Evolutionary conservation across 1,140 invertebrate genomes (phyloP).

Genomic region (Gonatopus flavifemur): DNA sequence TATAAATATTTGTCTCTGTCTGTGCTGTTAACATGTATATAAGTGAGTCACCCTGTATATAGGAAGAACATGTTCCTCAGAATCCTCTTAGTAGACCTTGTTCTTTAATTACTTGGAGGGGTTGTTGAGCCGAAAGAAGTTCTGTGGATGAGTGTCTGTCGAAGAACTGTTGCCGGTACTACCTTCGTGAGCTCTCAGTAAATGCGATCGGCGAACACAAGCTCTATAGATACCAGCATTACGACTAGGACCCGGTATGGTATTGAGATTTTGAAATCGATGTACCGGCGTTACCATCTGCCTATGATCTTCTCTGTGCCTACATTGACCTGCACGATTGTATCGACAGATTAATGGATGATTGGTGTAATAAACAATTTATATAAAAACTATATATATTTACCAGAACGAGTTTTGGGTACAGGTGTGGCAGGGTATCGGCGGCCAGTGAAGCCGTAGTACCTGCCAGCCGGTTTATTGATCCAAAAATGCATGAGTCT

Average conservation of each 20-base stretch:
- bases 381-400: constrained; percentile 9
- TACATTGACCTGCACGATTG: constrained; percentile 31
- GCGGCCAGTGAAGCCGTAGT: constrained; percentile 45
- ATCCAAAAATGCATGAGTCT: constrained; percentile 53
- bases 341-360: neutral
- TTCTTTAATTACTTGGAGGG: constrained; percentile 47
- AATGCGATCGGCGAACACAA: constrained; percentile 23
- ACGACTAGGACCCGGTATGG: constrained; percentile 39
- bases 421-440: constrained; percentile 46
- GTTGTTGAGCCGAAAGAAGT: constrained; percentile 33
- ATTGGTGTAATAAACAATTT: constrained; percentile 8
- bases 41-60: constrained; percentile 49
- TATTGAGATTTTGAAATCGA: constrained; percentile 65
- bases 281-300: constrained; percentile 71
- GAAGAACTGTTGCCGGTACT: constrained; percentile 26
- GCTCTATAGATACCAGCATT: constrained; percentile 26
- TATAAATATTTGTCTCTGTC: constrained; percentile 25
- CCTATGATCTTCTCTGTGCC: constrained; percentile 29
- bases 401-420: constrained; percentile 43
- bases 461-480: constrained; percentile 49
- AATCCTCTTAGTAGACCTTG: constrained; percentile 45
- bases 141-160: constrained; percentile 26
- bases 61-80: constrained; percentile 48
- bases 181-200: constrained; percentile 28
- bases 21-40: constrained; percentile 33